Conservation (phyloP, 2,797 vertebrate species). For the Melanotaenia parkinsoni region DNA sequence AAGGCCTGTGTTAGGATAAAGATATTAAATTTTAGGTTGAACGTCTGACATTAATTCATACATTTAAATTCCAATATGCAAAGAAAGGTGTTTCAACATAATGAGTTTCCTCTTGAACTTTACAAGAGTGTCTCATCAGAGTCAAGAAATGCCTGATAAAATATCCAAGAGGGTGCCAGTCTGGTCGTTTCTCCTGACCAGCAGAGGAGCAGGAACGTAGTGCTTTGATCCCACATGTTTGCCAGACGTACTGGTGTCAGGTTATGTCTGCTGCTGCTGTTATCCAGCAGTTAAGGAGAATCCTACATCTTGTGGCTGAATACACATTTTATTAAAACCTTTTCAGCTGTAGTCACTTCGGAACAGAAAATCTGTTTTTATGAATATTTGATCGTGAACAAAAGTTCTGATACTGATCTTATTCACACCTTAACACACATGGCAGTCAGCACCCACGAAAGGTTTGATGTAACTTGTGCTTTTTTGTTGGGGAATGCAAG, state of each 20-base stretch:
- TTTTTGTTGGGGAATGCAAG: not conserved
- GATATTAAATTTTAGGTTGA: not conserved
- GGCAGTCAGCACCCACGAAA: not conserved
- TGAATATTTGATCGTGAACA: no score
- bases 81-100: not conserved
- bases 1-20: not conserved
- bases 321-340: not conserved
- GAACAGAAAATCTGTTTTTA: not conserved
- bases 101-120: not conserved
- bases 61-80: not conserved
- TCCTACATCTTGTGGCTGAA: not conserved
- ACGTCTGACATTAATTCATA: not conserved
- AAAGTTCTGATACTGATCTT: no score
- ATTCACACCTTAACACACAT: no score
- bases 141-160: not conserved
- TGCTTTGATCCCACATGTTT: slow-evolving; percentile 4
- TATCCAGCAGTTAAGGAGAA: not conserved
- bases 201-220: not conserved
- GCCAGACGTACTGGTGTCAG: not conserved
- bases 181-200: not conserved
- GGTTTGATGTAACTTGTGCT: not conserved
- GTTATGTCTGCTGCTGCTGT: not conserved
- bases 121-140: not conserved
- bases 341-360: not conserved
- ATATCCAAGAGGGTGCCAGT: not conserved